Evolutionary conservation across 2,888 invertebrate genomes (phyloP), one percentile per base, ranked within the genome.

Genomic region (Charanyca ferruginea): DNA sequence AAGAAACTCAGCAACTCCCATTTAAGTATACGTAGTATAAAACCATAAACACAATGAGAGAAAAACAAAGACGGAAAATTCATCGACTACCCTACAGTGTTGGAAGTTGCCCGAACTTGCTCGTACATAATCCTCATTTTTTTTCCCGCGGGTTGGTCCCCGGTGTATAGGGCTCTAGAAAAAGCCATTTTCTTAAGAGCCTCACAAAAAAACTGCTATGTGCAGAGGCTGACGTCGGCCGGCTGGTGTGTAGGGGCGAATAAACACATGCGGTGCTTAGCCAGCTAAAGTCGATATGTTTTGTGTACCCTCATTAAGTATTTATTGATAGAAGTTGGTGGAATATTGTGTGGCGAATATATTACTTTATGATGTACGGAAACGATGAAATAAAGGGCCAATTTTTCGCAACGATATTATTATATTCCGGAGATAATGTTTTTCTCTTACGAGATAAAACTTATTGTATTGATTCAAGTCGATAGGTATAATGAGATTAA

Each of bases 181-280:
- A 81, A 81, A 77, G 71, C 83, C 71, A 82, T 82, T 77, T 83
- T 63, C 79, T 63, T 79, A 73, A 81, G 81, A 83, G 79, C 74
- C 51, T 64, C 67, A 68, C 68, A 73, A 81, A 74, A n/a, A 83
- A 79, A 69, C 62, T 51, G 65, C 52, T 69, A 45, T 68, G 52
- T 68, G 63, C 55, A 64, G 25, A 63, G 42, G 8, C 67, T 63
- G 61, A 57, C 66, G 41, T 35, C 47, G 32, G 20, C 13, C 38
- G 60, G 41, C 23, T 51, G 20, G 57, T 48, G 61, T 65, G 51
- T 52, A 52, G 41, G 44, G 63, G 52, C 25, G 73, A 54, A 48
- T 42, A 28, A 57, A 42, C 54, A 58, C 57, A 57, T 51, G 55
- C 38, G 42, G 41, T 53, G n/a, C 60, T 58, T 28, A 52, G 25